Base-by-base conservation (phyloP, 2,888 invertebrate species). In the Steinernema scapterisci region DNA sequence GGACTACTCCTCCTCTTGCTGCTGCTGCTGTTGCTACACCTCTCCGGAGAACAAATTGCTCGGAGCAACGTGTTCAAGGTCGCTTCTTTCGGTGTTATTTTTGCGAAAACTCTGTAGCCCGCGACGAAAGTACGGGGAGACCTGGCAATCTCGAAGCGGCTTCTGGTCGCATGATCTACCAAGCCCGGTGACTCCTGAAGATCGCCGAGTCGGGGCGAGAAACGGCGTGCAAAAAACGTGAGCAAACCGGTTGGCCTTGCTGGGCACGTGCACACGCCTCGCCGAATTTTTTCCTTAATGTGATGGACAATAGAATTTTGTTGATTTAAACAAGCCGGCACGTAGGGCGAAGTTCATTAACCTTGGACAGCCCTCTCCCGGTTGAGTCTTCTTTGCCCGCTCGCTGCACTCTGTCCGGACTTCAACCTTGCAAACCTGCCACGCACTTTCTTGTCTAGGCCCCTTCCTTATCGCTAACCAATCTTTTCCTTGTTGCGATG, bases 161-260 rank as follows among this genome's bases (percentile, higher is more conserved):
- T 13, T 38, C 11, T 2, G 1, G 31, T 31, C 38, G 31, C 63
- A 63, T 31, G 27, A 63, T 25, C 21, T 16, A 27, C 27, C 31
- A 31, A 13, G 63, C 31, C 38, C 38, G 38, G 31, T 31, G 63
- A 31, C 27, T 63, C 38, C 31, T 31, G 63, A 63, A 54, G 31
- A 63, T 63, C 63, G 63, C 19, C 38, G 38, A 38, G 38, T 38
- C 38, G 38, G 38, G n/a, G 23, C n/a, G 63, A 63, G 63, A 63
- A 27, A 31, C 16, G 38, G 31, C 63, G 63, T 63, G 63, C 63
- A 63, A 63, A 31, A 63, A 63, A 63, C 63, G 38, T 63, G 63
- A 63, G 11, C 19, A 63, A 63, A 63, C 63, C 63, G 63, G 63
- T 63, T 63, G 63, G 31, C 63, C 63, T 63, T 63, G 27, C 11